Evolutionary conservation across 1,140 invertebrate species (phyloP).

Genomic region (Cotesia chilonis): DNA sequence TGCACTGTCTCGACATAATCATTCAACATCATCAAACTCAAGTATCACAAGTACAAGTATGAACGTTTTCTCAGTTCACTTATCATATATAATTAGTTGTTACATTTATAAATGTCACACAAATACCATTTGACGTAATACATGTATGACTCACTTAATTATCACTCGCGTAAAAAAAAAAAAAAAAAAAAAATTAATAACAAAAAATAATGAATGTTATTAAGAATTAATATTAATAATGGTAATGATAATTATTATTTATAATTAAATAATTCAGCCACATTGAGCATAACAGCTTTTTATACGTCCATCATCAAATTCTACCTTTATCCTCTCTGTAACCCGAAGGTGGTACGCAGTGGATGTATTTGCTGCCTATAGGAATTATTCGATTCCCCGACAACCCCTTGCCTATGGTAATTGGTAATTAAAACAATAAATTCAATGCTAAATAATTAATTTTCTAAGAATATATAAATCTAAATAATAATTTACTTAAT

Average conservation of each 20-base stretch:
- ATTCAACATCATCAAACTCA: neutral
- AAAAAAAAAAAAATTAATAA: slow-evolving; percentile 14
- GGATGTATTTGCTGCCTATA: slow-evolving; percentile 78
- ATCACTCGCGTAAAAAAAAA: slow-evolving; percentile 7
- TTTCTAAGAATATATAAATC: no score
- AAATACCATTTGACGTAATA: slow-evolving; percentile 14
- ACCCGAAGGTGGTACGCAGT: slow-evolving; percentile 76
- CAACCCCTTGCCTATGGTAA: slow-evolving; percentile 59
- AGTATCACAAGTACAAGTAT: neutral
- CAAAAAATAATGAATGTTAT: slow-evolving; percentile 22
- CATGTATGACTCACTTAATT: slow-evolving; percentile 15
- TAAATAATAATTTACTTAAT: slow-evolving; percentile 29
- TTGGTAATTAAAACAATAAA: slow-evolving; percentile 41
- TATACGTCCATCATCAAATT: slow-evolving; percentile 32
- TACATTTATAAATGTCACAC: slow-evolving; percentile 13
- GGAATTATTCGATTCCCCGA: slow-evolving; percentile 80
- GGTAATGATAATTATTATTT: neutral
- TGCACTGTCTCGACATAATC: neutral
- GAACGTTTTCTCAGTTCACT: slow-evolving; percentile 16
- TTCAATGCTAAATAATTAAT: slow-evolving; percentile 32
- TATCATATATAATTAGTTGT: slow-evolving; percentile 13
- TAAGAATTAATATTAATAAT: neutral
- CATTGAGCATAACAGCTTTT: slow-evolving; percentile 11
- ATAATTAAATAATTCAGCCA: slow-evolving; percentile 9
- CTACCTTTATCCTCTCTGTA: slow-evolving; percentile 63